These are phyloP conservation scores for Macrotrachela quadricornifera DNA, from an alignment of 1,140 invertebrate species.

Conservation along the genomic window DNA sequence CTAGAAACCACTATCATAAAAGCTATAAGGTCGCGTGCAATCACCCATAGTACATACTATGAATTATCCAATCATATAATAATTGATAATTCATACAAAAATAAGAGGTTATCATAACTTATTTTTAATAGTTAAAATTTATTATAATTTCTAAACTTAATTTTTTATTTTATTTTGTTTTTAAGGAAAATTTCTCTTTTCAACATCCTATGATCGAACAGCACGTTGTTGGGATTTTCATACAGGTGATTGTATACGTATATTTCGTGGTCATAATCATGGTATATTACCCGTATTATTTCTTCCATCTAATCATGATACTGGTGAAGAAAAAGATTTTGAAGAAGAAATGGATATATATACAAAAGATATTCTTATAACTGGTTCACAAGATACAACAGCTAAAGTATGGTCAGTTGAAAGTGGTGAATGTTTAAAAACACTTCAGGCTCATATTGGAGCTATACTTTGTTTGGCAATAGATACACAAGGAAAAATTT, in stretches of 20 bases:
- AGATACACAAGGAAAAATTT: constrained; percentile 22
- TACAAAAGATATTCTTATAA: constrained; percentile 31
- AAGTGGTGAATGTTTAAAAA: constrained; percentile 28
- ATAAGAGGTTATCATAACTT: too few relatives aligned
- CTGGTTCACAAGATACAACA: constrained; percentile 33
- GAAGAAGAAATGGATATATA: constrained; percentile 10
- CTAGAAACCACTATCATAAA: too few relatives aligned
- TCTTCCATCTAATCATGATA: constrained; percentile 25
- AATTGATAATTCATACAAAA: too few relatives aligned
- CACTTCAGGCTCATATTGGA: constrained; percentile 31
- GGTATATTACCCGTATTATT: constrained; percentile 36
- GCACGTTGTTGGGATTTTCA: constrained; percentile 36
- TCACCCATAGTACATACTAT: too few relatives aligned
- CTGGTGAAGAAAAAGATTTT: background rate
- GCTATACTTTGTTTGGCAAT: constrained; percentile 34
- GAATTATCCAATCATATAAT: too few relatives aligned
- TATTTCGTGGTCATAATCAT: constrained; percentile 33
- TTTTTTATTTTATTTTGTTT: too few relatives aligned
- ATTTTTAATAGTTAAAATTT: too few relatives aligned
- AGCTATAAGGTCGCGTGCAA: too few relatives aligned
- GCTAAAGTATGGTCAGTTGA: constrained; percentile 34
- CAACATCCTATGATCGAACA: constrained; percentile 35
- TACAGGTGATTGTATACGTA: constrained; percentile 23
- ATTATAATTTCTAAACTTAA: too few relatives aligned
- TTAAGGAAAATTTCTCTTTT: constrained; percentile 31